Evolutionary conservation across 2,113 vertebrate genomes (phyloP).

Genomic region (Typhlomys cinereus): DNA sequence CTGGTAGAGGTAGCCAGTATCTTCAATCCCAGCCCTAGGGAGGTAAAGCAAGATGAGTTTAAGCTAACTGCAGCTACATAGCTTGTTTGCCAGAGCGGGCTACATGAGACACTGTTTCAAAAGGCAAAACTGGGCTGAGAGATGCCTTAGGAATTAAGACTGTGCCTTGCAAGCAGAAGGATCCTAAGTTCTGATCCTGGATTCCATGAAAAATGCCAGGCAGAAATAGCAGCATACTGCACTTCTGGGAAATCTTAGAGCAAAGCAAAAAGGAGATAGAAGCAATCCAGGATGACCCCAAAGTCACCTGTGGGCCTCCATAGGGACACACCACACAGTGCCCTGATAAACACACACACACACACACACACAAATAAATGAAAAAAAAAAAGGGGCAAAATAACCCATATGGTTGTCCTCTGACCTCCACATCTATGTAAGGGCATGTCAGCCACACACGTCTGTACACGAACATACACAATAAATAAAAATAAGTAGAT

Average conservation of each 20-base stretch:
- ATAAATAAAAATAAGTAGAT: neutral
- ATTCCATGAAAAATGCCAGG: too few relatives aligned
- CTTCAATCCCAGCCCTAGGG: too few relatives aligned
- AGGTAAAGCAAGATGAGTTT: neutral
- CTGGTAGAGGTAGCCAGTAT: neutral
- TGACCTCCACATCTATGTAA: too few relatives aligned
- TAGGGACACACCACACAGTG: neutral
- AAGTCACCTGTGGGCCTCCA: neutral
- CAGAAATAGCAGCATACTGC: too few relatives aligned
- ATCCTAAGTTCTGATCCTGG: too few relatives aligned
- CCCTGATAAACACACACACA: neutral
- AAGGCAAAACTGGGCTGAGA: neutral
- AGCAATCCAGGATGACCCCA: neutral
- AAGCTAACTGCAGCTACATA: neutral
- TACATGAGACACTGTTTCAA: neutral
- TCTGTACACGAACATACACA: neutral
- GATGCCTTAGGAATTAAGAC: neutral
- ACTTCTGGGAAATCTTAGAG: neutral
- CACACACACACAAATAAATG: too few relatives aligned
- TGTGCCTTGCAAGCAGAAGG: neutral
- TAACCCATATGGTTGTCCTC: too few relatives aligned
- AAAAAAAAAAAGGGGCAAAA: too few relatives aligned
- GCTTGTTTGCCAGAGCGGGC: neutral
- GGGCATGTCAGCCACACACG: too few relatives aligned
- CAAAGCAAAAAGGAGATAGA: too few relatives aligned